phyloP scores from a whole-genome alignment of 2,797 vertebrate genomes.

The Smutsia gigantea region DNA sequence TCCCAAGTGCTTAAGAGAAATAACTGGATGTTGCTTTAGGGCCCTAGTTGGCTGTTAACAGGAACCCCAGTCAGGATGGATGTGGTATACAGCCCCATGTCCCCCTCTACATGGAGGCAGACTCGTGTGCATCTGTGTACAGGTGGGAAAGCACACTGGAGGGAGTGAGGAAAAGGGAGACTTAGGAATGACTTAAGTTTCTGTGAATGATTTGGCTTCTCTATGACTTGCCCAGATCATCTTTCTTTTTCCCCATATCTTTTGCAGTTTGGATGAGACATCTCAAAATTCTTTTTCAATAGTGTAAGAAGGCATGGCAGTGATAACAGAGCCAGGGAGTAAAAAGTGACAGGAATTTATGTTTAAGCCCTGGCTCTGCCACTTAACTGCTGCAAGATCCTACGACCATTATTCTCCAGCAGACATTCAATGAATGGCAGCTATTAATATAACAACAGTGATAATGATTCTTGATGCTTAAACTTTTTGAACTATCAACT shows the following conservation, averaged over 20 bases:
- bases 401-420: not conserved
- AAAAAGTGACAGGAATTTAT: not conserved
- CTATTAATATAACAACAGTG: not conserved
- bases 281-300: not conserved
- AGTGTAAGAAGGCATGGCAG: not conserved
- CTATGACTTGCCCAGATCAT: not conserved
- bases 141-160: not conserved
- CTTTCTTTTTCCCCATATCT: not conserved
- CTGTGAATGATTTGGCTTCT: not conserved
- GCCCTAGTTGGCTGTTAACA: not conserved
- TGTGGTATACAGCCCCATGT: not conserved
- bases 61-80: not conserved
- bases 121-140: not conserved
- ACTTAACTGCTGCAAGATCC: not conserved
- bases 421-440: constrained; percentile 36
- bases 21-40: not conserved
- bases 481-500: not conserved
- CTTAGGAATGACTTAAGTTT: not conserved
- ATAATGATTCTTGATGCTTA: constrained; percentile 65
- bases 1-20: constrained; percentile 40
- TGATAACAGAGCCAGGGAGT: not conserved
- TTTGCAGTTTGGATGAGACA: not conserved
- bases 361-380: not conserved
- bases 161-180: constrained; percentile 1
- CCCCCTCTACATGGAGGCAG: not conserved